Evolutionary conservation across 1,140 invertebrate genomes (phyloP), one percentile per base, ranked within the genome.

Genomic region (Uloborus diversus): DNA sequence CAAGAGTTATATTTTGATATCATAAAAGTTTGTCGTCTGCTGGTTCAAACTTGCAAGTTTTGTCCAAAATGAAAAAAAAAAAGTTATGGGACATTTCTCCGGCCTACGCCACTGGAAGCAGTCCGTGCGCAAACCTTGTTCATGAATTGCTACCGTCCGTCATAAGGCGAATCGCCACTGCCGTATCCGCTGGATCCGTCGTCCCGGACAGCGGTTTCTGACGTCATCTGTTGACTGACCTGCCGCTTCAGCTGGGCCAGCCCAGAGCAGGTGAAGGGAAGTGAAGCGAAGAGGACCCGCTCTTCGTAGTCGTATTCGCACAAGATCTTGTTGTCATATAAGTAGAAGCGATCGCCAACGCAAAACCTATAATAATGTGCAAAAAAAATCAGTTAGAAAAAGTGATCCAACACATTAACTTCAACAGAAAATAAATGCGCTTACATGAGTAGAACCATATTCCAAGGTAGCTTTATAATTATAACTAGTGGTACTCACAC

Each of bases 271-370:
- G 95, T 95, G 87, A 94, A 94, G 30, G 94, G 80, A 4, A 81
- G 93, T 92, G 92, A 94, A 27, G 94, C 94, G 85, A 95, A 96
- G 78, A 95, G 92, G 86, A 95, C 90, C 83, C 94, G 87, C 86
- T 96, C 95, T 86, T 96, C 94, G 87, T 96, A 96, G 87, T 97
- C 95, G 86, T 95, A 95, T 86, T 96, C 94, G 87, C 95, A 97
- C 1, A 97, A 89, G 81, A 97, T 96, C 88, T 95, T 95, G 88
- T 96, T 96, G 87, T 96, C 94, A 87, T 93, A 95, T 82, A 96
- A 87, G 86, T 96, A 96, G 86, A 96, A 97, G 84, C 93, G 90
- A 85, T 97, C 95, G 3, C 95, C 95, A 9, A 97, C 94, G 88
- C 95, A 97, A 89, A 97, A 97, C 90, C 95, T 96, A 89, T 1